These are phyloP conservation scores for Eleutherodactylus coqui DNA, from an alignment of 2,797 vertebrate genomes.

Conservation along the genomic window DNA sequence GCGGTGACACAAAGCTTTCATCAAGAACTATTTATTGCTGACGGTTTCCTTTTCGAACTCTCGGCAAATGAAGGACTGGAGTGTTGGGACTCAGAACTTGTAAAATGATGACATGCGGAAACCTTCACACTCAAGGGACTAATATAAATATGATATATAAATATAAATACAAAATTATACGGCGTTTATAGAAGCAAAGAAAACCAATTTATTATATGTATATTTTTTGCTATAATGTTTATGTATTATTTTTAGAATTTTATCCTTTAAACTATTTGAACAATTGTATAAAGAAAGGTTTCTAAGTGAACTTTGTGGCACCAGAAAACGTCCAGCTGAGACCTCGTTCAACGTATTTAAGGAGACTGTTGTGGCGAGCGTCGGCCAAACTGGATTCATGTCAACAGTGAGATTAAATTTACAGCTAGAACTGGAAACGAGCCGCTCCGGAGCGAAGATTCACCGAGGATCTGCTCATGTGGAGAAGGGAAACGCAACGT, in stretches of 20 bases:
- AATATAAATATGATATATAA: conserved; percentile 68
- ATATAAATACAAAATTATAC: conserved; percentile 72
- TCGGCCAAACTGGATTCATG: conserved; percentile 69
- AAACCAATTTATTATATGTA: conserved; percentile 79
- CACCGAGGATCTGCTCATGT: conserved; percentile 65
- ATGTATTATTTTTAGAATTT: conserved; percentile 76
- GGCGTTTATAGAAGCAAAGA: conserved; percentile 77
- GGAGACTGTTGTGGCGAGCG: conserved; percentile 30
- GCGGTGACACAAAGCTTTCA: conserved; percentile 82
- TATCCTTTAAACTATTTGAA: conserved; percentile 72
- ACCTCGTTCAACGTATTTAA: conserved; percentile 59
- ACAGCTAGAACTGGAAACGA: conserved; percentile 66
- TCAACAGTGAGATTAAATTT: conserved; percentile 70
- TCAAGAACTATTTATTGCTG: conserved; percentile 65
- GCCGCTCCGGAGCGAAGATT: conserved; percentile 69
- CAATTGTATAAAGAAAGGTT: conserved; percentile 76
- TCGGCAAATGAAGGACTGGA: conserved; percentile 71
- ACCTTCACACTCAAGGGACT: conserved; percentile 59
- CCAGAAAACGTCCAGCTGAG: conserved; percentile 66
- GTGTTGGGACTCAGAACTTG: conserved; percentile 66
- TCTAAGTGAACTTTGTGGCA: conserved; percentile 75
- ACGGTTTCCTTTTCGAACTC: conserved; percentile 58
- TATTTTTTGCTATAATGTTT: conserved; percentile 83
- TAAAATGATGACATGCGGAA: conserved; percentile 57
- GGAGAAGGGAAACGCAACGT: too few species aligned